Conservation (phyloP, 2,113 vertebrate species). For the Bambusicola thoracicus region DNA sequence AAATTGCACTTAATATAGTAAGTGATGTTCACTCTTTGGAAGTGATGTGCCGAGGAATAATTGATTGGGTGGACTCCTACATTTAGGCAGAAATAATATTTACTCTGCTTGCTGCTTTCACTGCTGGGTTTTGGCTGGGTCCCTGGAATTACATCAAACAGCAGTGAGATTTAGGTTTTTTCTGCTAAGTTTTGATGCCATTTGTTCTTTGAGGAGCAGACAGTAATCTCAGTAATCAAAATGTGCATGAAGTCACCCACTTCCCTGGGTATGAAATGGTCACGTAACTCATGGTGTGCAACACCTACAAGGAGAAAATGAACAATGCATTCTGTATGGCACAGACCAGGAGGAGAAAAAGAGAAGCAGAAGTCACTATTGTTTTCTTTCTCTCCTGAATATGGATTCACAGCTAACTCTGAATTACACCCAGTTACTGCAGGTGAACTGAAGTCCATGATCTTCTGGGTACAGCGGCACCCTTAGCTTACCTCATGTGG, state of each 20-base stretch:
- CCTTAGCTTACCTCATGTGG: neutral
- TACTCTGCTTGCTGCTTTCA: neutral
- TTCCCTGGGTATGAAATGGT: neutral
- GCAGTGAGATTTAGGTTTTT: neutral
- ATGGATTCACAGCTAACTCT: neutral
- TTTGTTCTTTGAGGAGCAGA: neutral
- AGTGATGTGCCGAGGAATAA: neutral
- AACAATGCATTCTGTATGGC: neutral
- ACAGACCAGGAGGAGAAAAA: neutral
- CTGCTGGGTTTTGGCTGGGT: neutral
- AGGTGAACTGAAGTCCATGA: neutral
- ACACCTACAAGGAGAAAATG: neutral
- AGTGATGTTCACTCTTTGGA: neutral
- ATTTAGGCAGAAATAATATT: neutral
- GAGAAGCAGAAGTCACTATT: neutral
- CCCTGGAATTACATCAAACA: neutral
- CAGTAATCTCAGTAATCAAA: neutral
- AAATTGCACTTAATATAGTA: constrained; percentile 9
- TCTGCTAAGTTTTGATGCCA: neutral
- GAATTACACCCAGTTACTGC: neutral
- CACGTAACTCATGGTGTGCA: fast-evolving
- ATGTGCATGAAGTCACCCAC: neutral
- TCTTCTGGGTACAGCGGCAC: neutral
- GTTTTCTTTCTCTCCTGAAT: neutral
- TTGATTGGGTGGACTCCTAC: neutral